Base-by-base conservation (phyloP, 2,888 invertebrate species). In the Noctua pronuba region DNA sequence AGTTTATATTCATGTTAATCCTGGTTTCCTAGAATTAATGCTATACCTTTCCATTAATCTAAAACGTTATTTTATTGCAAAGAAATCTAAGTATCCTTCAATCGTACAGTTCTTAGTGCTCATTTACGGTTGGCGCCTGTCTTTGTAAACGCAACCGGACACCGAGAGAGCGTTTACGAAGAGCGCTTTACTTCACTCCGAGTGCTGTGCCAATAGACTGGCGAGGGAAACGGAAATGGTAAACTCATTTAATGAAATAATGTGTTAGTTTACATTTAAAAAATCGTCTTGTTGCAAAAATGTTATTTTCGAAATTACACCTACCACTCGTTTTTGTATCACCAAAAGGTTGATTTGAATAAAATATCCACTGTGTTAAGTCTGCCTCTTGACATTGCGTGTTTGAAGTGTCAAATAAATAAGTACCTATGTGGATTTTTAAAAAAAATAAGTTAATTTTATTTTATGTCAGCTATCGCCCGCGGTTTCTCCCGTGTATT, bases 121-220 rank as follows among this genome's bases (percentile, higher is more conserved):
- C 31, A 62, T 84, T 73, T 41, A 64, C 67, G 67, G 75, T 65
- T 55, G 83, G 88, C 86, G 84, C 80, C 88, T 64, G 85, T 80
- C 87, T 88, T 79, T 74, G 85, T 77, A 89, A 88, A 88, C 88
- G 88, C 71, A 90, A 90, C 83, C 81, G 82, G 88, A 90, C 82
- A 90, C 90, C 77, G 24, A 24, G 74, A 68, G 55, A 70, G 68
- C 80, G 84, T 80, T 80, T 80, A 72, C 76, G 69, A 76, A 79
- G 82, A 38, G 66, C 71, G 69, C 72, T 83, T 75, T 60, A 82
- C 76, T 69, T 81, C 68, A 31, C 60, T 46, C 65, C 70, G 73
- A 89, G 86, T 73, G 85, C 74, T 73, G 28, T 38, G 65, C 52
- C 31, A 78, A 78, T 80, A 78, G 80, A 62, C 62, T 41, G 41